Conservation (phyloP, 2,113 vertebrate genomes). For the Prinia subflava region DNA sequence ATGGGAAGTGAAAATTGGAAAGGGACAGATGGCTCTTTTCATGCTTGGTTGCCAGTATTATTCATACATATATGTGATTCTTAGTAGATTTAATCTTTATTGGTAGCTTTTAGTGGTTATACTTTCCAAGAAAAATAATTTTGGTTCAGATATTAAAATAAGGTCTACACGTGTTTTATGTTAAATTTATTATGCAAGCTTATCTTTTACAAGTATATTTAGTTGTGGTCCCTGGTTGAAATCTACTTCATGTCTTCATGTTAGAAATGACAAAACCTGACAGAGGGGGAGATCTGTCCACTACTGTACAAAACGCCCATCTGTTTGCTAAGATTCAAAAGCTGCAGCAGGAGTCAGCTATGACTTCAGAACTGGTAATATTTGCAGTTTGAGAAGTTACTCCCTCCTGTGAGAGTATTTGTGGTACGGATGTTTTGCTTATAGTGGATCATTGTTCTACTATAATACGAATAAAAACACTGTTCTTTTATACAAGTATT, state of each 20-base stretch:
- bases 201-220: background rate
- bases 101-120: background rate
- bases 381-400: background rate
- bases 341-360: background rate
- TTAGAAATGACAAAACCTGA: background rate
- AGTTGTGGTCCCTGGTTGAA: background rate
- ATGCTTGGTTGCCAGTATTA: background rate
- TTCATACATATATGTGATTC: background rate
- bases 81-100: background rate
- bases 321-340: background rate
- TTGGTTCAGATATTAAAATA: background rate
- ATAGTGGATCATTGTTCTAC: background rate
- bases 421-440: background rate
- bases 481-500: background rate
- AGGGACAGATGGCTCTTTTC: background rate
- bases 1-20: background rate
- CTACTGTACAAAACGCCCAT: background rate
- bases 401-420: background rate
- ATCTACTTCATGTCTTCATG: background rate
- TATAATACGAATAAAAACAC: background rate
- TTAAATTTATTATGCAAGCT: background rate
- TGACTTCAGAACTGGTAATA: background rate
- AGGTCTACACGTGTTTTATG: background rate
- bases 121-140: background rate
- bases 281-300: rapidly evolving